Evolutionary conservation across 2,797 vertebrate genomes (phyloP).

Genomic region (Melanotaenia nigrans): DNA sequence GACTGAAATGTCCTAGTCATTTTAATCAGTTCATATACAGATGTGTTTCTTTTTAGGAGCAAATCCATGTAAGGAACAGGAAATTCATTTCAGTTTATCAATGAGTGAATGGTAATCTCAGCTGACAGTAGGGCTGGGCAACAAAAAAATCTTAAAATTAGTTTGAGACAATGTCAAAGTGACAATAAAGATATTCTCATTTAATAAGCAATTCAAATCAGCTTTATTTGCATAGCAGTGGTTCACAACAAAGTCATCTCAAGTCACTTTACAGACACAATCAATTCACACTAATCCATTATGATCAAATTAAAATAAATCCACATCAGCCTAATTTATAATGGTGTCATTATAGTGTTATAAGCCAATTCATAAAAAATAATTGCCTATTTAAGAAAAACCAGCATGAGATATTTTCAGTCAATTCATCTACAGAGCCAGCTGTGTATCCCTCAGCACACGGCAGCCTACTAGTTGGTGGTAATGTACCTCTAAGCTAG

Average conservation of each 20-base stretch:
- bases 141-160: no score
- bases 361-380: no score
- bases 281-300: no score
- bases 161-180: no score
- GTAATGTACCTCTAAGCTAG: not conserved
- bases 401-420: not conserved
- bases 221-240: not conserved
- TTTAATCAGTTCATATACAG: not conserved
- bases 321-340: no score
- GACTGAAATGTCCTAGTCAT: not conserved
- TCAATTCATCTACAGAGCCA: not conserved
- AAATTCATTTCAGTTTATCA: not conserved
- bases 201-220: no score
- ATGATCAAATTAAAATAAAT: no score
- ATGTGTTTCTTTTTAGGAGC: no score
- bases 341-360: no score
- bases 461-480: not conserved
- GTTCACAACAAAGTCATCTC: not conserved
- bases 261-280: not conserved
- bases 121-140: no score
- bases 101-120: no score
- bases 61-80: not conserved
- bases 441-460: not conserved
- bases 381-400: not conserved
- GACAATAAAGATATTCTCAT: no score